Evolutionary conservation across 1,140 invertebrate species (phyloP).

Genomic region (Apis dorsata): DNA sequence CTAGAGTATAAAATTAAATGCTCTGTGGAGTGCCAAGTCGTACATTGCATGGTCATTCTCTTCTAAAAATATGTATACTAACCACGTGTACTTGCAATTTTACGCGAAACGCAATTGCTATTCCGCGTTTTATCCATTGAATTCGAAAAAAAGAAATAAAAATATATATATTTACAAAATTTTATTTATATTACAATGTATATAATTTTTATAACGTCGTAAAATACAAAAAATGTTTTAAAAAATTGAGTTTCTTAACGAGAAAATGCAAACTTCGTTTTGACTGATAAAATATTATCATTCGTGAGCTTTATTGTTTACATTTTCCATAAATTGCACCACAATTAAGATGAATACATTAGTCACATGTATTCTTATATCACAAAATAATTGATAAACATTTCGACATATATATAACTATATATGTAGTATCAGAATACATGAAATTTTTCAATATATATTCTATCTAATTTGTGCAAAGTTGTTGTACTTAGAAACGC

Average conservation of each 20-base stretch:
- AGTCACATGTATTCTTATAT: slow-evolving; percentile 37
- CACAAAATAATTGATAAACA: slow-evolving; percentile 35
- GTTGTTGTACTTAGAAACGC: background rate
- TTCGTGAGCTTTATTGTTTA: slow-evolving; percentile 19
- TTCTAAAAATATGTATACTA: slow-evolving; percentile 48
- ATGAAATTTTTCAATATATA: background rate
- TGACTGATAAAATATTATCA: background rate
- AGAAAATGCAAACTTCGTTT: slow-evolving; percentile 37
- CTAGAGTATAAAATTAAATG: slow-evolving; percentile 70
- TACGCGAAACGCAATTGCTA: background rate
- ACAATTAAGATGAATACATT: slow-evolving; percentile 28
- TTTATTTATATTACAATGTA: slow-evolving; percentile 53
- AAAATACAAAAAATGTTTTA: slow-evolving; percentile 38
- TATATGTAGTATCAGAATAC: background rate
- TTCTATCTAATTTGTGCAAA: background rate
- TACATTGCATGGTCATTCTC: slow-evolving; percentile 11
- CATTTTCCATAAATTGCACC: slow-evolving; percentile 33
- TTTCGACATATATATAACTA: background rate
- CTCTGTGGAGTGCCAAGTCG: slow-evolving; percentile 67
- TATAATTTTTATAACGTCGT: slow-evolving; percentile 32
- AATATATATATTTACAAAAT: slow-evolving; percentile 20
- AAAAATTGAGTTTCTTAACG: slow-evolving; percentile 45
- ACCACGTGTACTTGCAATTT: slow-evolving; percentile 14
- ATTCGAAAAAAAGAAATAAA: background rate
- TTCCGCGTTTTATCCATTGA: slow-evolving; percentile 23